Evolutionary conservation across 2,113 vertebrate genomes (phyloP), one percentile per base, ranked within the genome.

Genomic region (Gracilinanus agilis): DNA sequence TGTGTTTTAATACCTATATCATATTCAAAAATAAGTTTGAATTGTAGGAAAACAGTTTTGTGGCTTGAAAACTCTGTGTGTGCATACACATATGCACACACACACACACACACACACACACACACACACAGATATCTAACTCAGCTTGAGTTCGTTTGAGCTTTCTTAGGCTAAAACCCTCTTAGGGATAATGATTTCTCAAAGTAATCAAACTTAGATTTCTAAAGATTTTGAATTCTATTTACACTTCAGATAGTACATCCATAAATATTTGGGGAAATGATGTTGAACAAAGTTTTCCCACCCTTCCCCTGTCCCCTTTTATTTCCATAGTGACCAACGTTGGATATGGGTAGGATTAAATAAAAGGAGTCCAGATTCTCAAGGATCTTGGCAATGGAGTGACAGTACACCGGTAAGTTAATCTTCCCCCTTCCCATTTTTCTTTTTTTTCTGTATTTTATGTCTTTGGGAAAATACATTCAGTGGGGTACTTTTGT

Each of bases 291-390:
- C 24, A 95, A 44, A 55, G 90, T 94, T 53, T 95, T 91, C 34
- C 92, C 34, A 97, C 54, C 5, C 90, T 97, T 94, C 23, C 23
- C 96, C 56, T 97, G 44, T 29, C 83, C 44, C 58, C 58, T 13
- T 94, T 97, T 96, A 25, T 95, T 98, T 94, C 49, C 97, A 99
- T 95, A 98, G 99, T 97, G 98, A 98, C 93, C 99, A 93, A 27
- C 97, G 99, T 55, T 99, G 99, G 98, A 98, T 99, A 95, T 99
- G 99, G 99, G 98, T 99, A 40, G 99, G 99, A 94, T 98, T 99
- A 98, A 99, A 99, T 98, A 99, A 99, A 96, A 99, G 99, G 94
- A 99, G 99, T 98, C 99, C 99, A 21, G 98, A 98, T 96, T 98
- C 98, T 49, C 98, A 99, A 97, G 99, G 98, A 95, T 99, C 99